Evolutionary conservation across 2,888 invertebrate species (phyloP), one percentile per base, ranked within the genome.

Genomic region (Tridacna crocea): DNA sequence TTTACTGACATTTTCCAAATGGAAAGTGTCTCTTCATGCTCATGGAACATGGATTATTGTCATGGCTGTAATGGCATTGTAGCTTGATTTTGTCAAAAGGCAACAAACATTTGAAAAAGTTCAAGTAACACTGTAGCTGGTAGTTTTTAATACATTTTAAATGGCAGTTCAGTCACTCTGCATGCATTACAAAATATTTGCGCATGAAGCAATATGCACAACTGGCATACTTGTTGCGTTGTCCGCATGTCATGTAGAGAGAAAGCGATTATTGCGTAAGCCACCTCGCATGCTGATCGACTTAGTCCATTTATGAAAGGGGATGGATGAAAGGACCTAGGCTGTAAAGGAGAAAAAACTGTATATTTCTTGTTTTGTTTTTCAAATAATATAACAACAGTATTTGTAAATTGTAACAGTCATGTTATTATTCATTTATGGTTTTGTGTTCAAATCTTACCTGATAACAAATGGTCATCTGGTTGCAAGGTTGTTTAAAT

Each of bases 201-300:
- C 87, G 87, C 87, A 87, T 87, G 87, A 83, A 19, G 84, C 84
- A 83, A 79, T 87, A 79, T 85, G 84, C 86, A 87, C 86, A 82
- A 70, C 77, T 66, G 79, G 87, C 87, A 81, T 79, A 72, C 51
- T 24, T 82, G 84, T 87, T 83, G 84, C 84, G 83, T 84, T 80
- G 84, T 81, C 77, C 79, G 84, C 84, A 83, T 87, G 83, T 80
- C 81, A 61, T 84, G 82, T 76, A 74, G 75, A 70, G 61, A 77
- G 65, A 77, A 72, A 79, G 75, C 72, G 77, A 77, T 63, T 83
- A 19, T 72, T 72, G 82, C 79, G 82, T 80, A 79, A 81, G 79
- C 81, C 81, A 83, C 85, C 80, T 74, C 82, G 84, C 84, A 84
- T 84, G 84, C 83, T 76, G 48, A 77, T 48, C 15, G 51, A 70